A percentile compares a stretch with the other conserved stretches of the same genome.
Conservation (phyloP, 2,113 vertebrate genomes). For the Ochotona curzoniae region DNA sequence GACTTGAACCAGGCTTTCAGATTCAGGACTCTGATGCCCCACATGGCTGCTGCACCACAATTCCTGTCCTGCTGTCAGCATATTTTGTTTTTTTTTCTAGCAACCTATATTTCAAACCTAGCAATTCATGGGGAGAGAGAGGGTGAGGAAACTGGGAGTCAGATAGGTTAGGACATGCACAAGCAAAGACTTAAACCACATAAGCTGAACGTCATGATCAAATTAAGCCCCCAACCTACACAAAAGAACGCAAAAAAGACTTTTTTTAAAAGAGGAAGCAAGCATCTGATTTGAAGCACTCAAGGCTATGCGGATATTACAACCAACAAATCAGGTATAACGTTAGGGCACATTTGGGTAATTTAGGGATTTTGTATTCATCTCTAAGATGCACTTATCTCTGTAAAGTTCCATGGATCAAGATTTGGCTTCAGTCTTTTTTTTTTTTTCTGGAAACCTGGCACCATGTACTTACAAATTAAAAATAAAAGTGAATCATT, state of each 20-base stretch:
- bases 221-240: background rate
- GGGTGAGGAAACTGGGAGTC: background rate
- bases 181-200: background rate
- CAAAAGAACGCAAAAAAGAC: background rate
- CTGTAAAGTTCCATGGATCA: conserved; percentile 23
- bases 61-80: background rate
- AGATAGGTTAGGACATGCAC: conserved; percentile 12
- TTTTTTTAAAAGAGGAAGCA: background rate
- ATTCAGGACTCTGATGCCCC: too few relatives aligned
- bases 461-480: conserved; percentile 57
- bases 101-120: background rate
- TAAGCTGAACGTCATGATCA: background rate
- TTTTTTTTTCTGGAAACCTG: conserved; percentile 48
- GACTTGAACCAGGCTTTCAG: too few relatives aligned
- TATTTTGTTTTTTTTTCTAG: background rate
- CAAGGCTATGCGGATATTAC: background rate
- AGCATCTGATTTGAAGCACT: background rate
- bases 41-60: too few relatives aligned
- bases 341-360: background rate
- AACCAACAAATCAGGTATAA: background rate
- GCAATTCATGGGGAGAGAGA: background rate
- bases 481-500: conserved; percentile 66
- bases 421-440: background rate
- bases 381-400: conserved; percentile 25
- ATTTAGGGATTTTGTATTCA: conserved; percentile 22